These are phyloP conservation scores for Phalera bucephala DNA, from an alignment of 2,888 invertebrate genomes.

Conservation along the genomic window DNA sequence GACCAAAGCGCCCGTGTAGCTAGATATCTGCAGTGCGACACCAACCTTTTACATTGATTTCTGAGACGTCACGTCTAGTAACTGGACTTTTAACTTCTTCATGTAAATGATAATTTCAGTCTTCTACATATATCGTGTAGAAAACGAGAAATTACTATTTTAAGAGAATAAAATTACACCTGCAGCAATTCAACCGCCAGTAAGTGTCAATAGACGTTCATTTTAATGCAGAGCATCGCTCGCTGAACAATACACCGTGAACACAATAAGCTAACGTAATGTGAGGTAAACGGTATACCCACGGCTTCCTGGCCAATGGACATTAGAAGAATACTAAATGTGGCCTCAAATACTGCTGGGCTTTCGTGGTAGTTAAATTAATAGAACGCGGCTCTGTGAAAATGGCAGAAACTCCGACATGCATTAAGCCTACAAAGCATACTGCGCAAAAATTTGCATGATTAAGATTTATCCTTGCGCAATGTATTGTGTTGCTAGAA, in stretches of 20 bases:
- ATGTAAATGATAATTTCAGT: conserved; percentile 16
- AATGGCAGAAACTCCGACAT: conserved; percentile 5
- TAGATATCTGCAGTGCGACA: conserved; percentile 74
- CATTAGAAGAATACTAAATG: conserved; percentile 60
- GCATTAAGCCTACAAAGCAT: conserved; percentile 9
- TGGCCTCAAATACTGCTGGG: conserved; percentile 40
- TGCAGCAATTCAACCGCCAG: conserved; percentile 20
- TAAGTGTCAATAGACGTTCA: conserved; percentile 32
- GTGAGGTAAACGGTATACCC: conserved; percentile 69
- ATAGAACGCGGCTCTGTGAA: conserved; percentile 3
- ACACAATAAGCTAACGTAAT: conserved; percentile 68
- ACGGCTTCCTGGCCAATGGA: conserved; percentile 56
- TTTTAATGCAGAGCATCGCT: conserved; percentile 59
- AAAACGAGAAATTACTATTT: no score
- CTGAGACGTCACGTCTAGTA: conserved; percentile 35
- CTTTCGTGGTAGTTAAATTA: conserved; percentile 25
- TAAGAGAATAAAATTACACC: neutral
- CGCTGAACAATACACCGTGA: conserved; percentile 58
- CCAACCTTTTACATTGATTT: conserved; percentile 57
- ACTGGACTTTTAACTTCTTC: conserved; percentile 17
- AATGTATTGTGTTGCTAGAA: conserved; percentile 8
- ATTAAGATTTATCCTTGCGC: conserved; percentile 8
- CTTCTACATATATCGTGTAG: no score
- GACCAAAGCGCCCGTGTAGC: conserved; percentile 37
- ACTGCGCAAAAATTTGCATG: conserved; percentile 9